Conservation (phyloP, 1,140 invertebrate species). For the Drosophila orosa region DNA sequence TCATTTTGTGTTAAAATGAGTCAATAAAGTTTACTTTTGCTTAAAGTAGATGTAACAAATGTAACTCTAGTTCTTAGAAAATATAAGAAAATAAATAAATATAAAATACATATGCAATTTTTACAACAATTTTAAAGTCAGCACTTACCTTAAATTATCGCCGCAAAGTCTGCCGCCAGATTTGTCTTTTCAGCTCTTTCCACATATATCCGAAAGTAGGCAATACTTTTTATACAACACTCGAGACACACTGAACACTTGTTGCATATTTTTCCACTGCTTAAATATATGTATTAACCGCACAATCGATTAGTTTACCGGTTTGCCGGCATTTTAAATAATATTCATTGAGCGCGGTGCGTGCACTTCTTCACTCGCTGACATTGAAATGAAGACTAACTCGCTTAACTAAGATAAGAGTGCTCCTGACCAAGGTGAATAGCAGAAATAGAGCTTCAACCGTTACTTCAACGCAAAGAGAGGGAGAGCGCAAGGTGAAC, state of each 20-base stretch:
- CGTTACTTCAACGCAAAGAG: neutral
- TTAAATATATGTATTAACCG: neutral
- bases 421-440: too few relatives aligned
- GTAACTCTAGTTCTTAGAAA: neutral
- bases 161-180: neutral
- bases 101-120: neutral
- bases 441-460: neutral
- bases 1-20: neutral
- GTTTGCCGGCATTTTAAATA: neutral
- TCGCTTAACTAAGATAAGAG: neutral
- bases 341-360: neutral
- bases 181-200: neutral
- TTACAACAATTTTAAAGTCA: neutral
- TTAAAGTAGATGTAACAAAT: neutral
- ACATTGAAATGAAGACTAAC: too few relatives aligned
- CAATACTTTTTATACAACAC: neutral
- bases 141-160: neutral
- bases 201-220: conserved; percentile 15
- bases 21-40: neutral
- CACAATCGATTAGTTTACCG: neutral
- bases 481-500: neutral
- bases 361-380: neutral
- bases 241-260: neutral
- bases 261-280: neutral
- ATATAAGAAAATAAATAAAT: neutral